These are phyloP conservation scores for Palythoa caribaeorum DNA, from an alignment of 92 coral and sea anemone species.

Conservation along the genomic window DNA sequence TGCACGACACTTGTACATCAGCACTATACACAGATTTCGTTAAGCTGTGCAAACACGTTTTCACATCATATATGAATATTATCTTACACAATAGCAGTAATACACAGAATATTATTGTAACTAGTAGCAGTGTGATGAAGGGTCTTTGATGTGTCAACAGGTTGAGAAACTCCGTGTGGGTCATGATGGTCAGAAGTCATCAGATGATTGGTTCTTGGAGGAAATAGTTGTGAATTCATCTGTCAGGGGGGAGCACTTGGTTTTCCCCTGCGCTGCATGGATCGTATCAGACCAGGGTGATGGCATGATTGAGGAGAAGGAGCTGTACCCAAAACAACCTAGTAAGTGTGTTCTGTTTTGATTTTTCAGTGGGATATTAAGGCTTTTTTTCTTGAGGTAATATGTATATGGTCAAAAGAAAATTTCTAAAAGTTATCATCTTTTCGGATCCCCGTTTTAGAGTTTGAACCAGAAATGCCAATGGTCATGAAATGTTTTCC, in stretches of 20 bases:
- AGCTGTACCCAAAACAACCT: constrained; percentile 76
- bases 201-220: constrained; percentile 94
- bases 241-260: constrained; percentile 91
- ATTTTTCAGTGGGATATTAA: not conserved
- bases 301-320: constrained; percentile 80
- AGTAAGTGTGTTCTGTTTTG: constrained; percentile 35
- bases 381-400: too few relatives aligned
- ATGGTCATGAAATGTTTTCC: too few relatives aligned
- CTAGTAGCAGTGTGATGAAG: not conserved
- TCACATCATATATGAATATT: too few relatives aligned
- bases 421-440: too few relatives aligned
- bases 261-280: constrained; percentile 95
- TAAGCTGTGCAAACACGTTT: too few relatives aligned
- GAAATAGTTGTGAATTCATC: constrained; percentile 95
- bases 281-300: constrained; percentile 81
- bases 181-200: constrained; percentile 91
- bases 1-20: too few relatives aligned
- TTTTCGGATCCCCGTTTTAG: too few relatives aligned
- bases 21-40: too few relatives aligned
- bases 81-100: too few relatives aligned
- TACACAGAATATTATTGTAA: too few relatives aligned
- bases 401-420: too few relatives aligned
- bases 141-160: constrained; percentile 46
- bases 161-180: constrained; percentile 92
- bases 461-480: too few relatives aligned